Conservation (phyloP, 1,140 invertebrate genomes). For the Drosophila rhopaloa region DNA sequence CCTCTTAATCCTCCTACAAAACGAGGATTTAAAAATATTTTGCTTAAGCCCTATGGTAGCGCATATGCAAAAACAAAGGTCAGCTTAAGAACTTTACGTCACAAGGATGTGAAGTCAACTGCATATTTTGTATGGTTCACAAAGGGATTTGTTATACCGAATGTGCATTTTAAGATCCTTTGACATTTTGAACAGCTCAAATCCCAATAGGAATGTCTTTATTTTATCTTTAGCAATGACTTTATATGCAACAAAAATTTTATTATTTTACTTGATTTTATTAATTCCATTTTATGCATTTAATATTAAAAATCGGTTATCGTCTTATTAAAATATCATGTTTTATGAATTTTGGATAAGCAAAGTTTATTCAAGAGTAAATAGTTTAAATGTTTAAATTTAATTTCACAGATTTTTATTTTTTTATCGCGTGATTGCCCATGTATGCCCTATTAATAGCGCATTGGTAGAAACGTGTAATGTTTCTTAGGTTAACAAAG, state of each 20-base stretch:
- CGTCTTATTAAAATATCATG: too few species aligned
- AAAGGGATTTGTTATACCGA: background rate
- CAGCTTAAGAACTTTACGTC: background rate
- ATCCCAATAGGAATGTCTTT: background rate
- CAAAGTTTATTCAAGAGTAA: too few species aligned
- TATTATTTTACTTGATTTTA: too few species aligned
- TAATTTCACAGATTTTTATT: too few species aligned
- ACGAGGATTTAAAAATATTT: background rate
- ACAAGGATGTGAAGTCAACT: background rate
- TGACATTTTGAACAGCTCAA: background rate
- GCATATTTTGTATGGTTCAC: background rate
- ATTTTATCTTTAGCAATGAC: background rate
- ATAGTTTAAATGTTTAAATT: too few species aligned
- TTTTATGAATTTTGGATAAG: too few species aligned
- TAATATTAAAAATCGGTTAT: too few species aligned
- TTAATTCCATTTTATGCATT: too few species aligned
- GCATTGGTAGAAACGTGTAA: too few species aligned
- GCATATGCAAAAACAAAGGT: background rate
- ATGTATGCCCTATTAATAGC: too few species aligned
- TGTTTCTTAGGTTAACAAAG: background rate
- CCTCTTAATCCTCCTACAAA: background rate
- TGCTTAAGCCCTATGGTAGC: background rate
- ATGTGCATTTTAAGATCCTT: background rate
- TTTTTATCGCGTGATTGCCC: background rate
- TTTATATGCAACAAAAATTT: background rate